A percentile compares a stretch with the other conserved stretches of the same genome.
These are phyloP conservation scores for Alethe diademata DNA, from an alignment of 2,113 vertebrate genomes.

Conservation along the genomic window DNA sequence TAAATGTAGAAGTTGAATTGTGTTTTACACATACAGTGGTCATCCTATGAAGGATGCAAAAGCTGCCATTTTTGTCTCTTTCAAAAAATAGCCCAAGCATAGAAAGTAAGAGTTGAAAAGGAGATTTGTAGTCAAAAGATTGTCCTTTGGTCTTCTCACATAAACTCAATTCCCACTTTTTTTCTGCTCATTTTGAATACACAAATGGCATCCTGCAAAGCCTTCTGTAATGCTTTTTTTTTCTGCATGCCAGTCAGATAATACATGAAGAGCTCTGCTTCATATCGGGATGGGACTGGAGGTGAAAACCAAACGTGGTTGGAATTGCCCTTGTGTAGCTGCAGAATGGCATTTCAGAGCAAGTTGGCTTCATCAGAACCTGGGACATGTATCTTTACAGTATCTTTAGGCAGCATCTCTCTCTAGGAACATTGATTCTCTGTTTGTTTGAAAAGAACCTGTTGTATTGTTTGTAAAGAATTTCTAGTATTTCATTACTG, in stretches of 20 bases:
- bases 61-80: neutral
- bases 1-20: neutral
- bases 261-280: neutral
- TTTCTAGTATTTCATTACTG: slow-evolving; percentile 13
- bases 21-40: neutral
- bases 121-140: neutral
- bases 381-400: neutral
- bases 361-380: neutral
- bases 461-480: neutral
- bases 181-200: neutral
- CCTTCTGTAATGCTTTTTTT: neutral
- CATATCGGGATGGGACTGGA: neutral
- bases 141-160: neutral
- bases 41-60: neutral
- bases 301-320: neutral
- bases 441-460: slow-evolving; percentile 1
- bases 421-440: neutral
- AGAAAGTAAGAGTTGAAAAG: neutral
- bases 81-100: neutral
- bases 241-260: neutral
- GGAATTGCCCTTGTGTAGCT: neutral
- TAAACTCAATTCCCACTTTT: neutral
- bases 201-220: neutral
- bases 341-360: neutral
- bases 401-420: neutral